These are phyloP conservation scores for Sarotherodon lohbergeri DNA, from an alignment of 2,113 vertebrate species.

Conservation along the genomic window DNA sequence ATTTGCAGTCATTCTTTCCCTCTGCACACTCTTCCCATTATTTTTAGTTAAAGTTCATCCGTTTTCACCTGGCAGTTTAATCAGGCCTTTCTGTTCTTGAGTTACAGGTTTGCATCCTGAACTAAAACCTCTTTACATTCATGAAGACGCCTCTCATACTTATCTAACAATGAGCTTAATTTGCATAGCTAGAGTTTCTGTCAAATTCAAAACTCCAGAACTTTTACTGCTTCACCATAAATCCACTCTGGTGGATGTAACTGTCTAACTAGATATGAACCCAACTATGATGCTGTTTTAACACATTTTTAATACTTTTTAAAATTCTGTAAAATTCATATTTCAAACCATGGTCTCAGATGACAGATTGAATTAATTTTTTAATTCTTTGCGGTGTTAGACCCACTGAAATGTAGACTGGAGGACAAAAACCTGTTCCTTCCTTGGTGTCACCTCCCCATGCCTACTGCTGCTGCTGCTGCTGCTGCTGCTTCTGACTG, in stretches of 20 bases:
- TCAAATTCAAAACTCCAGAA: neutral
- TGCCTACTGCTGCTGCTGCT: neutral
- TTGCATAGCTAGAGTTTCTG: neutral
- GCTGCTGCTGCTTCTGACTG: constrained; percentile 20
- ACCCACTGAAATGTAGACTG: neutral
- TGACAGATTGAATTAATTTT: neutral
- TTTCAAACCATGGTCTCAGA: neutral
- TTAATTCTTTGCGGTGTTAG: neutral
- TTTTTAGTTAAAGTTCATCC: neutral
- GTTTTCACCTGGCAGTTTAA: neutral
- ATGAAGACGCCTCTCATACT: neutral
- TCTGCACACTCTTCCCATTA: neutral
- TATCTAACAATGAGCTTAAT: neutral
- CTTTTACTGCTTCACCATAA: neutral
- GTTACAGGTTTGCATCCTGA: neutral
- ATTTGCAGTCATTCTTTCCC: neutral
- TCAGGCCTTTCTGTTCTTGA: neutral
- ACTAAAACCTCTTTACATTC: neutral
- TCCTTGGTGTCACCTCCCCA: constrained; percentile 5
- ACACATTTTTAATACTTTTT: neutral
- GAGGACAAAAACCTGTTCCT: neutral
- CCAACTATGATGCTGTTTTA: neutral
- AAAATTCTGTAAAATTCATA: neutral
- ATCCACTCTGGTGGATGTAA: neutral
- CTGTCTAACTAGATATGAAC: neutral